A percentile compares a stretch with the other conserved stretches of the same genome.
Conservation (phyloP, 2,113 vertebrate genomes). For the Stigmatopora argus region DNA sequence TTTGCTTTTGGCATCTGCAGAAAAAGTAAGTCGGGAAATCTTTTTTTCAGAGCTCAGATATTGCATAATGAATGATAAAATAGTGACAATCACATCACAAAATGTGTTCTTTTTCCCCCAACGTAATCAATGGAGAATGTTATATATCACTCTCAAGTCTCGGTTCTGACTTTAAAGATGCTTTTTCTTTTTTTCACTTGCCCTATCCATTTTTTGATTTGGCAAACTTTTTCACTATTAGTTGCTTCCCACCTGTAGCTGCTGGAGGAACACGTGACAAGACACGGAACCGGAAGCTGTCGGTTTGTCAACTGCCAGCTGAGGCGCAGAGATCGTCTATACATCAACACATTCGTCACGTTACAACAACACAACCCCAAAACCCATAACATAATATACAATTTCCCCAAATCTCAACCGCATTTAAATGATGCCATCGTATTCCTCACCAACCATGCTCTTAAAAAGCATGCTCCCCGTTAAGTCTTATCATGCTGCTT, state of each 20-base stretch:
- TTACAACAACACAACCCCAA: background rate
- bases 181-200: background rate
- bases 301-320: constrained; percentile 58
- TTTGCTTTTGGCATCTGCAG: no score
- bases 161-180: no score
- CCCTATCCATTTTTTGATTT: background rate
- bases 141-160: no score
- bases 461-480: background rate
- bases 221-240: constrained; percentile 10
- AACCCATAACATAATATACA: background rate
- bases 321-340: constrained; percentile 45
- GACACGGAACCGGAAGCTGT: constrained; percentile 65
- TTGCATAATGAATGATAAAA: no score
- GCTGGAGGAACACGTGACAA: constrained; percentile 48
- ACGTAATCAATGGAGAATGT: no score
- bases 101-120: no score
- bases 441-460: background rate
- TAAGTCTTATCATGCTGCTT: background rate
- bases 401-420: background rate
- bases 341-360: background rate
- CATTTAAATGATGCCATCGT: background rate
- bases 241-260: constrained; percentile 54
- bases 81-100: no score
- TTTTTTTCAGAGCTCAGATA: no score
- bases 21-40: no score